A percentile compares a stretch with the other conserved stretches of the same genome.
Conservation (phyloP, 2,113 vertebrate species). For the Emydura subglobosa region DNA sequence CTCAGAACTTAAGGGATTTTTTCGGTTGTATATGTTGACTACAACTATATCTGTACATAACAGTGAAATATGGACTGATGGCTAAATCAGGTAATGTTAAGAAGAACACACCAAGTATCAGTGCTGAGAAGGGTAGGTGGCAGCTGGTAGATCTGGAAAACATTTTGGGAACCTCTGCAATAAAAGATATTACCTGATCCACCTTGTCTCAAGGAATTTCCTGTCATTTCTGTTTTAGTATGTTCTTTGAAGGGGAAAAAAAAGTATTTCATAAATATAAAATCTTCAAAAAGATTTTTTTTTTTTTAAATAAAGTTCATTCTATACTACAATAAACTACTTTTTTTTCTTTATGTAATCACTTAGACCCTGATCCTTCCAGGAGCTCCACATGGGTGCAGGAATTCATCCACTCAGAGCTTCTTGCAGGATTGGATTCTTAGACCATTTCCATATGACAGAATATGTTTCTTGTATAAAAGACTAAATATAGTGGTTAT, state of each 20-base stretch:
- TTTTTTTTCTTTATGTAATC: neutral
- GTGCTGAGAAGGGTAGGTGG: too few species aligned
- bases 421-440: neutral
- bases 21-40: too few species aligned
- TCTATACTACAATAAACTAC: neutral
- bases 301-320: neutral
- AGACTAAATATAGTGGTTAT: neutral
- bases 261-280: neutral
- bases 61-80: too few species aligned
- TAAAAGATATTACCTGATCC: neutral
- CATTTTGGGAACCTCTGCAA: too few species aligned
- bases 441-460: too few species aligned
- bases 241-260: neutral
- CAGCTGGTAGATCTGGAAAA: too few species aligned
- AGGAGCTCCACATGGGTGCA: neutral
- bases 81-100: too few species aligned
- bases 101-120: too few species aligned
- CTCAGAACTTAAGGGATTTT: too few species aligned
- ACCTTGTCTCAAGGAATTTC: neutral
- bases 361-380: neutral
- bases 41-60: too few species aligned
- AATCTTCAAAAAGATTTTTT: too few species aligned
- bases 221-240: neutral
- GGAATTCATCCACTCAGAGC: neutral
- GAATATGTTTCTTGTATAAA: neutral